Base-by-base conservation (phyloP, 2,888 invertebrate genomes). In the Bhutanitis thaidina region DNA sequence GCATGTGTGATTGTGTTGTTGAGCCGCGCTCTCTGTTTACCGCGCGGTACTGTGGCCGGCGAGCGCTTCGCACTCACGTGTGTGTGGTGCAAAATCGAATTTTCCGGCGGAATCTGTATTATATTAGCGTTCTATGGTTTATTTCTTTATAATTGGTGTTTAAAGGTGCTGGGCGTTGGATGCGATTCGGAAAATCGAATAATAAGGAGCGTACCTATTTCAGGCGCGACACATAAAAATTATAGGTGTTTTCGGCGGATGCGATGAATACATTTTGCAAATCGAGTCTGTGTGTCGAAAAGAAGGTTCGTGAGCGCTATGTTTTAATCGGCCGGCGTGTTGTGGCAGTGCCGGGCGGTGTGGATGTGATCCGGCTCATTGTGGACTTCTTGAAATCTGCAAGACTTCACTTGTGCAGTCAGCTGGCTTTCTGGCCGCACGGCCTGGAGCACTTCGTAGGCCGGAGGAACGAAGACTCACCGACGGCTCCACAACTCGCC, bases 21-120 rank as follows among this genome's bases (percentile, higher is more conserved):
- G 81, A 73, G 78, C 69, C 80, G 77, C 74, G 77, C 62, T 52
- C 52, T 52, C 91, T 77, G 91, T 91, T 71, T 92, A 91, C 78
- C 90, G 91, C 67, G 90, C 85, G 75, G 88, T 87, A 72, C 72
- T 74, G 74, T 75, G 69, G 90, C 90, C 78, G 90, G 90, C 66
- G 82, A 81, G 77, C 94, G 92, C 79, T 93, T 93, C 94, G 90
- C 92, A 93, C 92, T 93, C 73, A 12, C n/a, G 77, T 75, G 79
- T 77, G 77, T 69, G 65, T 66, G 53, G 66, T 69, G 73, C 71
- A 71, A 77, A 73, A 72, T 69, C 69, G 77, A 81, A 73, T 87
- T 87, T 84, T 76, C 84, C 83, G 81, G 74, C 76, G 72, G 73
- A 69, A 74, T 67, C 71, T 70, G 74, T 71, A 68, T 75, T 71